A percentile compares a stretch with the other conserved stretches of the same genome.
phyloP scores from a whole-genome alignment of 2,888 invertebrate species.

The Hybos culiciformis region DNA sequence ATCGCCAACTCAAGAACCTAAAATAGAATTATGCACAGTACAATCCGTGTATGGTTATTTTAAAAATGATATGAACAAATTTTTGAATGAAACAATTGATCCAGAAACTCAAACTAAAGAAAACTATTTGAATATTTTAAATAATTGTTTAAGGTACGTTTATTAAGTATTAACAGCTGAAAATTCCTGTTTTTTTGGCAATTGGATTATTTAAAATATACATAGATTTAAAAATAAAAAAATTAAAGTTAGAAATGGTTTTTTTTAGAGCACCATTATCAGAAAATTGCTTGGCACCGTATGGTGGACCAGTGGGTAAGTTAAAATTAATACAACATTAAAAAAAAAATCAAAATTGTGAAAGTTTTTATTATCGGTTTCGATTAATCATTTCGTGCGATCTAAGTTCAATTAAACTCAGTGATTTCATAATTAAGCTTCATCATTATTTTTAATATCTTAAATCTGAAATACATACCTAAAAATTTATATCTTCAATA shows the following conservation, averaged over 20 bases:
- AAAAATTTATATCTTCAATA: no score
- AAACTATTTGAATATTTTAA: slow-evolving; percentile 30
- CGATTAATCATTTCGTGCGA: no score
- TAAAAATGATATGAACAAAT: slow-evolving; percentile 41
- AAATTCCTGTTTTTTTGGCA: slow-evolving; percentile 4
- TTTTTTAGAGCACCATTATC: slow-evolving; percentile 41
- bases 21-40: slow-evolving; percentile 55
- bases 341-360: no score
- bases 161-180: not conserved
- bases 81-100: slow-evolving; percentile 32
- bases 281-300: slow-evolving; percentile 60
- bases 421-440: no score
- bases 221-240: not conserved
- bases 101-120: slow-evolving; percentile 34
- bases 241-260: slow-evolving; percentile 10
- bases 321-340: no score
- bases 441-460: no score
- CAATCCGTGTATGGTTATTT: slow-evolving; percentile 75
- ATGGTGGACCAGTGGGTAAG: slow-evolving; percentile 86
- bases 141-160: slow-evolving; percentile 29
- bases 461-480: no score
- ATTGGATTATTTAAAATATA: slow-evolving; percentile 7
- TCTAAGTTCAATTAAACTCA: no score
- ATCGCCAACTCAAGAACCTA: slow-evolving; percentile 43
- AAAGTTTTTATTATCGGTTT: no score